Base-by-base conservation (phyloP, 2,888 invertebrate genomes). In the Euclidia mi region DNA sequence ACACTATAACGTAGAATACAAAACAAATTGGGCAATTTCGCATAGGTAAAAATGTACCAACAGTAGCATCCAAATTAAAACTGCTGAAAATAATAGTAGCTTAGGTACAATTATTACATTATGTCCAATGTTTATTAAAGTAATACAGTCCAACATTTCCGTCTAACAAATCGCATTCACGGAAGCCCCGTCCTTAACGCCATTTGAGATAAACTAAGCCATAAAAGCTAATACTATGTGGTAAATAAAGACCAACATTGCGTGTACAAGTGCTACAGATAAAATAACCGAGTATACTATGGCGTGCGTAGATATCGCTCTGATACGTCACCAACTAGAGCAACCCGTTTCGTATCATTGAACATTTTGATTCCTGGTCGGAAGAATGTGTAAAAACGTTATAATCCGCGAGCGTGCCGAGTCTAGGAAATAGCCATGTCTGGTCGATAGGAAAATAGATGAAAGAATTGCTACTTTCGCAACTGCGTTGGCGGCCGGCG, bases 261-360 rank as follows among this genome's bases (percentile, higher is more conserved):
- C 14, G 14, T 51, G 32, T 20, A 49, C 29, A 38, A 41, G 15
- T 41, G 17, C 11, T 14, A 12, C 10, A 56, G 56, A 62, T 66
- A 69, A 59, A 46, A 46, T 61, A 55, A 45, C 68, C 48, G 55
- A 71, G 45, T 61, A 32, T 44, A 48, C 12, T 55, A 60, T 58
- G 57, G 58, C 56, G 61, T 58, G 61, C 15, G 50, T 76, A 63
- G 72, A 75, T 76, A 77, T 59, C 67, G 78, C 72, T 80, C 78
- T 71, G 57, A 78, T 76, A 77, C 76, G 63, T 78, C 74, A 72
- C 71, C 59, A 81, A 81, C 66, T 82, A 71, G 82, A 82, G 73
- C 81, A 75, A 59, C 43, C 63, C 65, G 78, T 76, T 57, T 63
- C 72, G 68, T 71, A 62, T 62, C 52, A 78, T 74, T 73, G 68